Conservation (phyloP, 2,797 vertebrate genomes). For the Tolypeutes matacus region DNA sequence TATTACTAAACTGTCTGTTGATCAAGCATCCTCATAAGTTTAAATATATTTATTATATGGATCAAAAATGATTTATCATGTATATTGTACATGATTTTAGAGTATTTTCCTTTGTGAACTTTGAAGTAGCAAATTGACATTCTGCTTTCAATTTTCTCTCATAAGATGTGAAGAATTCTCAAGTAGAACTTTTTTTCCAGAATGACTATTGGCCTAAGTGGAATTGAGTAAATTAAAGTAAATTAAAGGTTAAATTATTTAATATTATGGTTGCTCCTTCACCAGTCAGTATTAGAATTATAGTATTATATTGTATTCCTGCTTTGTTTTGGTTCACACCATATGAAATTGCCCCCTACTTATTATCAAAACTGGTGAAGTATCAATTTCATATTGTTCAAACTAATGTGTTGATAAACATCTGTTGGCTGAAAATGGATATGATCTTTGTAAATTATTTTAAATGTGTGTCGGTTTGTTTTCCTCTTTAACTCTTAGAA, state of each 20-base stretch:
- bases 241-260: constrained; percentile 4
- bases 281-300: not conserved
- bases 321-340: not conserved
- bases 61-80: not conserved
- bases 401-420: not conserved
- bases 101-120: constrained; percentile 2
- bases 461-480: not conserved
- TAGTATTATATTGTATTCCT: not conserved
- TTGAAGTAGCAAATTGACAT: not conserved
- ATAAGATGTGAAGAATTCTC: constrained; percentile 35
- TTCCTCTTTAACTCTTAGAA: not conserved
- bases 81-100: not conserved
- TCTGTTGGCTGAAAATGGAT: constrained; percentile 13
- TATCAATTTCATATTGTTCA: not conserved
- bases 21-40: not conserved
- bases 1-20: not conserved
- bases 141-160: constrained; percentile 14
- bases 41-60: not conserved
- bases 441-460: not conserved
- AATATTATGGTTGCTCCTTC: not conserved
- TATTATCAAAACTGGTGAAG: not conserved
- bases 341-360: not conserved
- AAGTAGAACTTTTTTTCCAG: constrained; percentile 27
- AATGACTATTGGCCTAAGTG: not conserved
- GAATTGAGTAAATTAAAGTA: not conserved